Base-by-base conservation (phyloP, 2,888 invertebrate species). In the Nematopogon swammerdamellus region DNA sequence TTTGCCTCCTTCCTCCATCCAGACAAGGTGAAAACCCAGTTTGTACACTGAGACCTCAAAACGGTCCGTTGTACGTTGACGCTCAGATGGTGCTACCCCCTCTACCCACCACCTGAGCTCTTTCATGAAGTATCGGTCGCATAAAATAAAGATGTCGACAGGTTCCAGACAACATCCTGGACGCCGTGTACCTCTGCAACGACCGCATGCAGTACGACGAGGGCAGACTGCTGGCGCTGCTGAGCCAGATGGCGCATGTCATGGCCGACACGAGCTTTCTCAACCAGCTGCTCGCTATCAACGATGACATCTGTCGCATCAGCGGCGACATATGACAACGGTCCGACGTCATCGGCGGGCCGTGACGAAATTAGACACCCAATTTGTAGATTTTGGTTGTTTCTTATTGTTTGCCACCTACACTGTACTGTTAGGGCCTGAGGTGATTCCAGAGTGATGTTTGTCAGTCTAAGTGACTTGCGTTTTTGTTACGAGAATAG, bases 251-350 rank as follows among this genome's bases (percentile, higher is more conserved):
- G 49, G 85, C 88, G 18, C 80, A 79, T 53, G 83, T 91, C 48
- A 81, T 92, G 63, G 72, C 82, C 47, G 87, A 93, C 68, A 82
- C 85, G 57, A 73, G 82, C 52, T 95, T 91, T 67, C 82, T 92
- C 59, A 82, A 82, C 47, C 91, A 92, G 70, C 79, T 91, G 62
- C 75, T 92, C 56, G 84, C 86, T 58, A 90, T 94, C 63, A 93
- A 95, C 72, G 83, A 88, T 55, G 86, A 87, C 63, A 92, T 94
- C 65, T 87, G 88, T 68, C 83, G 83, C 60, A 82, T 92, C 72
- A 88, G 91, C 55, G 85, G 88, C 57, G 84, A 85, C 67, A 86
- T 25, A 4, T 77, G 65, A 72, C 65, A 63, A 10, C 25, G 25
- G 25, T 10, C 25, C 5, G 10, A 25, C 25, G 25, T 25, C 25